phyloP scores from a whole-genome alignment of 2,113 vertebrate species.

The Terrapene triunguis region DNA sequence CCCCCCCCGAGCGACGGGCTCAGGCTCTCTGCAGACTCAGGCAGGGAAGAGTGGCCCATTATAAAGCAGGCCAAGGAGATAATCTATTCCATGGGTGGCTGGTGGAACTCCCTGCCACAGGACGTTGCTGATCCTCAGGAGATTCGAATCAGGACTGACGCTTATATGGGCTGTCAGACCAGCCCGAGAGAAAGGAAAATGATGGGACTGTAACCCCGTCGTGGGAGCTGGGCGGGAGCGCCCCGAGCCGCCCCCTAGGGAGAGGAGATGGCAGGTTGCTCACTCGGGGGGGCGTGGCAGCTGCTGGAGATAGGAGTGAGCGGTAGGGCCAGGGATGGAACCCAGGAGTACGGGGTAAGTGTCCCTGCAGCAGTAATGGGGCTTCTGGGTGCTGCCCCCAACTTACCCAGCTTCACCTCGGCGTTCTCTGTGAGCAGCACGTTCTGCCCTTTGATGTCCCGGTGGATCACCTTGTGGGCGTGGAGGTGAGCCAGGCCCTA shows the following conservation, averaged over 20 bases:
- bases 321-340: background rate
- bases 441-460: slow-evolving; percentile 96
- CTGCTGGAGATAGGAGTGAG: background rate
- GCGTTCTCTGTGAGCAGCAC: slow-evolving; percentile 94
- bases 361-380: background rate
- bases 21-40: background rate
- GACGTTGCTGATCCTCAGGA: background rate
- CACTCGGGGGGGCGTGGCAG: background rate
- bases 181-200: no score
- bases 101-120: background rate
- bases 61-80: no score
- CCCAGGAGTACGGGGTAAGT: background rate
- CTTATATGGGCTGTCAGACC: no score
- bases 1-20: background rate
- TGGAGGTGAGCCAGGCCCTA: slow-evolving; percentile 94
- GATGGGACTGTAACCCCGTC: no score
- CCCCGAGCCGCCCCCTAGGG: no score
- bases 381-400: background rate
- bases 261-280: background rate
- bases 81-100: no score
- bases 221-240: background rate
- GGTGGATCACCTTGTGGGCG: slow-evolving; percentile 93
- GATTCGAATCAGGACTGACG: background rate
- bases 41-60: background rate
- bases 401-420: slow-evolving; percentile 92